Evolutionary conservation across 2,888 invertebrate genomes (phyloP).

Genomic region (Cerastis leucographa): DNA sequence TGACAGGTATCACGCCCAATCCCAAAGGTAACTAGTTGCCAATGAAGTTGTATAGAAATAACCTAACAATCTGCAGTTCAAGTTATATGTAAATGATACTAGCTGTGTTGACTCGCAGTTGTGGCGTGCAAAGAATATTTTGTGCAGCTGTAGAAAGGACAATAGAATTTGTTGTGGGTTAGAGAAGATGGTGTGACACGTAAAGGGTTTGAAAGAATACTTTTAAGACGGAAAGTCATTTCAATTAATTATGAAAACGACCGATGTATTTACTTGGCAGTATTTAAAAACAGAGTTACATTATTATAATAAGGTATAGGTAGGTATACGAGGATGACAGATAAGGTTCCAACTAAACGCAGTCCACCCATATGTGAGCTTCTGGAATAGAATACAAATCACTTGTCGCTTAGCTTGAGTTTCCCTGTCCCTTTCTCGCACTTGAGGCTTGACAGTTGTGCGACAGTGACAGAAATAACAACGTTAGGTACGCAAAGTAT

Average conservation of each 20-base stretch:
- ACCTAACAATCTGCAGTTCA: constrained; percentile 55
- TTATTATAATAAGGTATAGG: neutral
- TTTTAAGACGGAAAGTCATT: neutral
- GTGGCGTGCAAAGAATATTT: constrained; percentile 53
- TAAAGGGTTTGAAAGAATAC: neutral
- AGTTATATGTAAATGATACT: constrained; percentile 60
- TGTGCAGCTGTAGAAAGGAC: constrained; percentile 50
- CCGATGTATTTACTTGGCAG: neutral
- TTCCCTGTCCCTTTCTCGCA: neutral
- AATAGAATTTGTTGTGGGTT: neutral
- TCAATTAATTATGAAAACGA: neutral
- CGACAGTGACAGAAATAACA: no score
- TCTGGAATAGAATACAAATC: neutral
- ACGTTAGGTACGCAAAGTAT: neutral
- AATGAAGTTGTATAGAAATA: constrained; percentile 57
- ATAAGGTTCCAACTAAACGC: neutral
- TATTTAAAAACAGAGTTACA: no score
- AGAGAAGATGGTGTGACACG: neutral
- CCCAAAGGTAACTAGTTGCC: constrained; percentile 17
- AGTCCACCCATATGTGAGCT: neutral
- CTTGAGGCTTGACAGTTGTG: neutral
- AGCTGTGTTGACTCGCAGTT: constrained; percentile 45
- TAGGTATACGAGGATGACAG: no score
- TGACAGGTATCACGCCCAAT: constrained; percentile 37
- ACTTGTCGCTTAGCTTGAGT: neutral